Evolutionary conservation across 2,888 invertebrate genomes (phyloP).

Genomic region (Uropetala carovei): DNA sequence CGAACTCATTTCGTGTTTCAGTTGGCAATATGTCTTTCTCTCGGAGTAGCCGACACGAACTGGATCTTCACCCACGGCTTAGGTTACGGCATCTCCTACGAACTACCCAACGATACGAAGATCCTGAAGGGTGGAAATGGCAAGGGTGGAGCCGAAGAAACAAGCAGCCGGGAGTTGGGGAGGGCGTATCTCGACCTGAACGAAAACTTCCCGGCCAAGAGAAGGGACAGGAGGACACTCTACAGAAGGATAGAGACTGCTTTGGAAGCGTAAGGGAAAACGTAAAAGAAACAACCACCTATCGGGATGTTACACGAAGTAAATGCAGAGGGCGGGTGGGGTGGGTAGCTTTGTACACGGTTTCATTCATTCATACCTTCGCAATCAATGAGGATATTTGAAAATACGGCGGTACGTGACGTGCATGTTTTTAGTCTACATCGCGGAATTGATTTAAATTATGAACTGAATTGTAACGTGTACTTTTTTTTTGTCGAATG

Average conservation of each 20-base stretch:
- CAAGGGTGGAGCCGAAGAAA: not conserved
- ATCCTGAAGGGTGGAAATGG: not conserved
- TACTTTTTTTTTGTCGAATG: too few relatives aligned
- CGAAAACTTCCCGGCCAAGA: conserved; percentile 43
- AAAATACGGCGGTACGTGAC: too few relatives aligned
- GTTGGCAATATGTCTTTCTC: conserved; percentile 53
- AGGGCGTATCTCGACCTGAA: conserved; percentile 14
- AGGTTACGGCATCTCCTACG: conserved; percentile 54
- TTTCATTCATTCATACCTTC: too few relatives aligned
- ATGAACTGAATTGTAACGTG: too few relatives aligned
- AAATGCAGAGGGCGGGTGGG: too few relatives aligned
- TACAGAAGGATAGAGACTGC: conserved; percentile 32
- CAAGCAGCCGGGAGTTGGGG: not conserved
- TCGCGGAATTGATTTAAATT: too few relatives aligned
- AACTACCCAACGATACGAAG: conserved; percentile 65
- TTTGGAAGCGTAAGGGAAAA: conserved; percentile 22
- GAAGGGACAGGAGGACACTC: conserved; percentile 53
- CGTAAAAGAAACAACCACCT: not conserved
- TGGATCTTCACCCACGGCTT: conserved; percentile 61
- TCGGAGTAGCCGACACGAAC: conserved; percentile 50
- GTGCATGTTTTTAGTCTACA: too few relatives aligned
- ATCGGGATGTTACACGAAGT: too few relatives aligned
- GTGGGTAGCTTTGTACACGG: too few relatives aligned
- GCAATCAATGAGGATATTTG: too few relatives aligned
- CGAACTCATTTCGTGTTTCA: not conserved